These are phyloP conservation scores for Sorex maritimensis DNA, from an alignment of 2,797 vertebrate species.

Conservation along the genomic window DNA sequence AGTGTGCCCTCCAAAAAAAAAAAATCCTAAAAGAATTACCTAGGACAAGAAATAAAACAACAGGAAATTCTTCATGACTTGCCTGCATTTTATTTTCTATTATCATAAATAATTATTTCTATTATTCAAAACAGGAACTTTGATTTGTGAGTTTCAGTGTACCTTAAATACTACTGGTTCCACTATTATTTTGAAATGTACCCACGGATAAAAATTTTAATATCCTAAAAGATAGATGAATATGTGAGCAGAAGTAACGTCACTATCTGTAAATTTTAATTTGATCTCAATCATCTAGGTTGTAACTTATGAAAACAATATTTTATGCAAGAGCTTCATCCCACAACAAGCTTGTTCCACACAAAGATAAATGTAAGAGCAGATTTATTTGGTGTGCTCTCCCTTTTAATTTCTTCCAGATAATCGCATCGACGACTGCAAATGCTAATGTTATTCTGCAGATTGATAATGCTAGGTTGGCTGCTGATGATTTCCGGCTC, in stretches of 20 bases:
- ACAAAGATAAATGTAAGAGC: background rate
- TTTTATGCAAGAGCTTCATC: constrained; percentile 13
- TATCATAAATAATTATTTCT: constrained; percentile 44
- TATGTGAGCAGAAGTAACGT: constrained; percentile 39
- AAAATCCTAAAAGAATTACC: background rate
- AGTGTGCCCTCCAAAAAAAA: too few relatives aligned
- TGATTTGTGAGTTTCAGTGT: constrained; percentile 4
- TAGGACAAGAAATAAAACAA: background rate
- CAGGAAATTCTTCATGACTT: background rate
- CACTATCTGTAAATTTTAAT: background rate
- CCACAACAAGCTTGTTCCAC: background rate
- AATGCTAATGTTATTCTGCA: constrained; percentile 83
- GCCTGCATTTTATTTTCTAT: constrained; percentile 3
- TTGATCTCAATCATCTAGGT: constrained; percentile 35
- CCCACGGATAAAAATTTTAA: constrained; percentile 29
- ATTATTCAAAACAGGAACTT: constrained; percentile 22
- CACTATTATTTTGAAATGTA: constrained; percentile 51
- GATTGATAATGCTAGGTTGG: constrained; percentile 85
- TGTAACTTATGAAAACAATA: background rate
- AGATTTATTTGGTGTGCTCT: background rate
- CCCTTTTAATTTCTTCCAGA: constrained; percentile 66
- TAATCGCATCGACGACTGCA: constrained; percentile 76
- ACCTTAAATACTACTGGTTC: constrained; percentile 9
- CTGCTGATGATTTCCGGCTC: constrained; percentile 82
- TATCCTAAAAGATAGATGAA: background rate